Conservation (phyloP, 2,797 vertebrate genomes). For the Notamacropus eugenii region DNA sequence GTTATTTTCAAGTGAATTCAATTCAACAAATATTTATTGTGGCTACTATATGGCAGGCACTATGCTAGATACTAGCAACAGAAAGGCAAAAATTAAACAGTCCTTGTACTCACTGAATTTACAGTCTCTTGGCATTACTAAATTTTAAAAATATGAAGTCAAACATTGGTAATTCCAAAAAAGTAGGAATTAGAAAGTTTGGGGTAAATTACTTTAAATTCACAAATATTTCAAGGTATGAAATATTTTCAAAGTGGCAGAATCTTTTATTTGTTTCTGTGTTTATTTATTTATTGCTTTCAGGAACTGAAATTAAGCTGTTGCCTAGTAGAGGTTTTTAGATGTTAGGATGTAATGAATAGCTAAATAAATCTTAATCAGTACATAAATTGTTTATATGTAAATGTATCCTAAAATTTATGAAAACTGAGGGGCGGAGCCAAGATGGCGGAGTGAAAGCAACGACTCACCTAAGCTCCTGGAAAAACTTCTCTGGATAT, state of each 20-base stretch:
- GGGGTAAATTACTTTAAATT: neutral
- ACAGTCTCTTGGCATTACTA: neutral
- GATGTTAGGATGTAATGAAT: slow-evolving; percentile 31
- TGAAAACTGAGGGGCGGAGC: too few relatives aligned
- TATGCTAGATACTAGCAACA: neutral
- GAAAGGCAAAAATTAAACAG: neutral
- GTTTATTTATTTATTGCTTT: neutral
- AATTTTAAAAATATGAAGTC: neutral
- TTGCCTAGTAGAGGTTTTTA: slow-evolving; percentile 21
- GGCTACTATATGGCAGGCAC: neutral
- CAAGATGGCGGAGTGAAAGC: too few relatives aligned
- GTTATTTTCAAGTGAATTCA: slow-evolving; percentile 3
- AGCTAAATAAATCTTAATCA: slow-evolving; percentile 14
- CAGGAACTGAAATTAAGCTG: neutral
- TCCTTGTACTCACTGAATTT: neutral
- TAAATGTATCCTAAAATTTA: neutral
- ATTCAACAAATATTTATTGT: neutral
- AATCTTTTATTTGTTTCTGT: neutral
- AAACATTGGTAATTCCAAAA: neutral
- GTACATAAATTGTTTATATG: neutral
- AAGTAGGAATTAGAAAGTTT: neutral
- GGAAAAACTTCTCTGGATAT: too few relatives aligned
- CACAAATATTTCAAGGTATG: neutral
- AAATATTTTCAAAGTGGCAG: neutral
- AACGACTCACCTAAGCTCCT: too few relatives aligned